Percentiles rank a stretch among this genome's conserved stretches.
These are phyloP conservation scores for Trissolcus brochymenae DNA, from an alignment of 2,888 invertebrate species.

Conservation along the genomic window DNA sequence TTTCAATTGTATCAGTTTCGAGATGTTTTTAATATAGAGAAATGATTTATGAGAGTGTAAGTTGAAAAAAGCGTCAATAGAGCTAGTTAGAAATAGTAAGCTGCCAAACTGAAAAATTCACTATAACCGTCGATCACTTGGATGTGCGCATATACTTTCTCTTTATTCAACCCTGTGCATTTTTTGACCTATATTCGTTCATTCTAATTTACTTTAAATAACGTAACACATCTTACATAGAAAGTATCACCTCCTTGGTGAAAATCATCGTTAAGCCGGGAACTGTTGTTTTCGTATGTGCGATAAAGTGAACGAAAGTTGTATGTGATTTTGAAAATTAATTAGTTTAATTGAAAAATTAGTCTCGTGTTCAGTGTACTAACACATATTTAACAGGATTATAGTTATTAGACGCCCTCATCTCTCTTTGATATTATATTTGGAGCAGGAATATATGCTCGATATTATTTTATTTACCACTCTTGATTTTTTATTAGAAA, in stretches of 20 bases:
- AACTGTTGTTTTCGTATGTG: conserved; percentile 11
- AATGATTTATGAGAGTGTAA: too few species aligned
- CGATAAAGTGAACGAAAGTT: conserved; percentile 41
- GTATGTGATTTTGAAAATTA: conserved; percentile 10
- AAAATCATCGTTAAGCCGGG: conserved; percentile 17
- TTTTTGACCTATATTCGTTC: conserved; percentile 35
- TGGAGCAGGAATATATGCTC: background rate
- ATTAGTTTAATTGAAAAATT: conserved; percentile 15
- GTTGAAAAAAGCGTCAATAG: too few species aligned
- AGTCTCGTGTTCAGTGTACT: background rate
- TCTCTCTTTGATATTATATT: background rate
- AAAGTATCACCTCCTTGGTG: conserved; percentile 33
- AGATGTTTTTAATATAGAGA: background rate
- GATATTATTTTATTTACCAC: background rate
- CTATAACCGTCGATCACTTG: conserved; percentile 13
- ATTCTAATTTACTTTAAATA: conserved; percentile 31
- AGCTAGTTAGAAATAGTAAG: background rate
- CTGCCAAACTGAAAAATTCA: background rate
- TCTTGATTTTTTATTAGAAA: too few species aligned
- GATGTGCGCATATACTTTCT: conserved; percentile 22
- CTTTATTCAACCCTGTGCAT: conserved; percentile 19
- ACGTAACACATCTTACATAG: conserved; percentile 40
- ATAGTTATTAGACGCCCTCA: conserved; percentile 7
- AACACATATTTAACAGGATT: background rate
- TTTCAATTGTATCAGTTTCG: too few species aligned